A percentile compares a stretch with the other conserved stretches of the same genome.
Evolutionary conservation across 1,140 invertebrate species (phyloP).

Genomic region (Cheumatopsyche charites): DNA sequence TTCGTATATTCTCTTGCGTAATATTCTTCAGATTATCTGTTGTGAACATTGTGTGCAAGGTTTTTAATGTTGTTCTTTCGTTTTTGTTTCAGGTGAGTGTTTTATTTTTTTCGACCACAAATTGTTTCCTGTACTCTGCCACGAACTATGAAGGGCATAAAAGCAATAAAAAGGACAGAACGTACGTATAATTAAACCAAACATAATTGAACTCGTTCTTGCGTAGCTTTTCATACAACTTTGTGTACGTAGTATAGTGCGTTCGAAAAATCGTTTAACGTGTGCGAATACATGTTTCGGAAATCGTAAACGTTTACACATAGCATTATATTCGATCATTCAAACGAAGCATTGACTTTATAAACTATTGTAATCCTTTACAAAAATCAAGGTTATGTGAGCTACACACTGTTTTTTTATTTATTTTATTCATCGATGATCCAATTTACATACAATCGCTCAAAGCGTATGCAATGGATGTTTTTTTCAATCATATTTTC

Average conservation of each 20-base stretch:
- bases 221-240: slow-evolving; percentile 25
- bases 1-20: no score
- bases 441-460: background rate
- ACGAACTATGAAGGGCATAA: background rate
- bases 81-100: slow-evolving; percentile 34
- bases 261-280: background rate
- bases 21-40: no score
- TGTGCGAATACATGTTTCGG: no score
- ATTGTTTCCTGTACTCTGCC: background rate
- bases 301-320: background rate
- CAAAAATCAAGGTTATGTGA: background rate
- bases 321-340: background rate
- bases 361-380: no score
- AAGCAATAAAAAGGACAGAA: background rate
- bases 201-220: slow-evolving; percentile 22
- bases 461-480: background rate
- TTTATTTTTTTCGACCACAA: background rate
- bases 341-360: background rate
- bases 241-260: background rate
- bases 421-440: no score
- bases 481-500: no score
- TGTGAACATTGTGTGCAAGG: background rate
- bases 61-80: slow-evolving; percentile 14
- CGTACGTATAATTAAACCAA: slow-evolving; percentile 25
- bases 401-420: no score